Conservation (phyloP, 2,888 invertebrate species). For the Eudemis profundana region DNA sequence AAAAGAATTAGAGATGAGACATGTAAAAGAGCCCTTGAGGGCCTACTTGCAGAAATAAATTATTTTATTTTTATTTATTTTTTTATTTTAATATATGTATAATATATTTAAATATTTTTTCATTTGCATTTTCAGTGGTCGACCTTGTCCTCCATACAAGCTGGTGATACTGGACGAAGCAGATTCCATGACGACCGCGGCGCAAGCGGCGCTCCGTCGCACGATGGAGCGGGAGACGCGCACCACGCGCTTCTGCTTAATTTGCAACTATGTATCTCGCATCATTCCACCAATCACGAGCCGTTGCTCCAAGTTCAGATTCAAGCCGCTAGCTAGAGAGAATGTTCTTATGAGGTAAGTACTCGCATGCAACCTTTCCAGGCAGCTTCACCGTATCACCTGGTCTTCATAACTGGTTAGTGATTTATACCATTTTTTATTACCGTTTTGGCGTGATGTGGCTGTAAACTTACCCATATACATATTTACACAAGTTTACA, state of each 20-base stretch:
- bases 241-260: slow-evolving; percentile 98
- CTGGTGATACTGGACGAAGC: slow-evolving; percentile 99
- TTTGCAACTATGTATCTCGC: slow-evolving; percentile 99
- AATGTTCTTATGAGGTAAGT: slow-evolving; percentile 86
- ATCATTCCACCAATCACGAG: slow-evolving; percentile 99
- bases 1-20: no score
- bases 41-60: no score
- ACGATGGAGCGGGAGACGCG: slow-evolving; percentile 99
- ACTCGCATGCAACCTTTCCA: not conserved
- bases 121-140: slow-evolving; percentile 84
- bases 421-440: no score
- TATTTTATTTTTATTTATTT: no score
- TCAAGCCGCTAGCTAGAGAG: slow-evolving; percentile 93
- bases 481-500: no score
- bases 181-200: slow-evolving; percentile 99
- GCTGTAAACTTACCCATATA: no score
- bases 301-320: slow-evolving; percentile 98
- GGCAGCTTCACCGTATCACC: no score
- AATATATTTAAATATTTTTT: slow-evolving; percentile 16
- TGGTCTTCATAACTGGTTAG: no score
- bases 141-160: slow-evolving; percentile 97
- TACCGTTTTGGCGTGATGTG: no score
- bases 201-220: slow-evolving; percentile 97
- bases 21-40: no score
- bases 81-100: no score